Evolutionary conservation across 1,140 invertebrate genomes (phyloP).

Genomic region (Drosophila azteca): DNA sequence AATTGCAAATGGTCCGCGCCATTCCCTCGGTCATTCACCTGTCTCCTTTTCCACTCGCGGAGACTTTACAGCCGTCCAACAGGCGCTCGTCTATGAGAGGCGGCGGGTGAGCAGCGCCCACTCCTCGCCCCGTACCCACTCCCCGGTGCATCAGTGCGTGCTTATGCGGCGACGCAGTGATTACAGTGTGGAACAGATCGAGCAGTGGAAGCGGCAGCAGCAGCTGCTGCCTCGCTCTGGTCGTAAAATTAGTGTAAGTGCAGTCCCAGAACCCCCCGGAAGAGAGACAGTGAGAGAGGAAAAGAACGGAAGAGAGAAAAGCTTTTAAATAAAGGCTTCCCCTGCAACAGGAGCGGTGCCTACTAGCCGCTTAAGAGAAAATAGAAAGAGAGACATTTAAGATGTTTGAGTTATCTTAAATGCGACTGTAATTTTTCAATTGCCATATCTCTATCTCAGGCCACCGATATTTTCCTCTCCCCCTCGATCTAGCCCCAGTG

Average conservation of each 20-base stretch:
- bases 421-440: conserved; percentile 36
- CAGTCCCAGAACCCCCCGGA: too few relatives aligned
- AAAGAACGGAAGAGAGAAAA: not conserved
- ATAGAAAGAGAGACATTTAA: conserved; percentile 14
- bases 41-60: conserved; percentile 30
- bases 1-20: conserved; percentile 63
- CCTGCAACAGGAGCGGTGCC: conserved; percentile 33
- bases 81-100: conserved; percentile 68
- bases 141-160: conserved; percentile 73
- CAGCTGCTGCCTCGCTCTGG: conserved; percentile 54
- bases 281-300: too few relatives aligned
- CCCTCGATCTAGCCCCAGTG: not conserved
- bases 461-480: not conserved
- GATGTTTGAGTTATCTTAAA: conserved; percentile 7
- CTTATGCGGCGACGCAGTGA: conserved; percentile 78
- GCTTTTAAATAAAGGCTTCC: conserved; percentile 11
- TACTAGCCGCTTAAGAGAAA: conserved; percentile 5
- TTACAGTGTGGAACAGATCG: conserved; percentile 74
- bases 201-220: conserved; percentile 73
- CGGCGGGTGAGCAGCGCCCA: conserved; percentile 62
- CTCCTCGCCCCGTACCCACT: conserved; percentile 62
- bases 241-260: conserved; percentile 75
- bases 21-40: conserved; percentile 73
- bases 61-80: conserved; percentile 48
- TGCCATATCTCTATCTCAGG: conserved; percentile 19